A percentile compares a stretch with the other conserved stretches of the same genome.
Evolutionary conservation across 2,888 invertebrate genomes (phyloP).

Genomic region (Acrocyrtus sp.): DNA sequence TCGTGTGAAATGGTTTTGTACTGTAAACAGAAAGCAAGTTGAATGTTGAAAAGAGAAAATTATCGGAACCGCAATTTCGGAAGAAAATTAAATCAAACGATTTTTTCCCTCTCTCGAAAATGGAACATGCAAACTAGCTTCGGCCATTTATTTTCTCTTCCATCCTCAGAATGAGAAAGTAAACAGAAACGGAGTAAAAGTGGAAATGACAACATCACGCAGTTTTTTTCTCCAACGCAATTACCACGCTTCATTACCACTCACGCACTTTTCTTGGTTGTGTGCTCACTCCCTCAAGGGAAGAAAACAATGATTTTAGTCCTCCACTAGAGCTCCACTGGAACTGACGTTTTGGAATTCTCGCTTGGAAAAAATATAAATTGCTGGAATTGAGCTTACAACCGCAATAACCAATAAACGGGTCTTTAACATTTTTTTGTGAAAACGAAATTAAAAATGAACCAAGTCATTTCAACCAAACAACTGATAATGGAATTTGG

Average conservation of each 20-base stretch:
- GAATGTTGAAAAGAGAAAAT: slow-evolving; percentile 11
- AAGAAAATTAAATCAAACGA: slow-evolving; percentile 23
- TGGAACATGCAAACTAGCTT: slow-evolving; percentile 4
- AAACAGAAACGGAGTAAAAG: slow-evolving; percentile 1
- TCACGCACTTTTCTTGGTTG: slow-evolving; percentile 26
- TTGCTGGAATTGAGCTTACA: not conserved
- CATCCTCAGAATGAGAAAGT: not conserved
- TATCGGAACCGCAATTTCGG: slow-evolving; percentile 14
- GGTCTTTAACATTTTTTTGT: not conserved
- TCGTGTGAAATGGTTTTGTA: slow-evolving; percentile 29
- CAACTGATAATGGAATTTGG: not conserved
- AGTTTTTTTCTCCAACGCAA: not conserved
- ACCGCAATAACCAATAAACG: not conserved
- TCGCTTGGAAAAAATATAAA: not conserved
- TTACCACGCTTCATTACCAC: slow-evolving; percentile 23
- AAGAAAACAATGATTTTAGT: not conserved
- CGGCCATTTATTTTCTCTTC: not conserved
- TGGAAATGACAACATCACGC: slow-evolving; percentile 15
- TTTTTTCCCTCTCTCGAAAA: not conserved
- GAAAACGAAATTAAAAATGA: slow-evolving; percentile 25
- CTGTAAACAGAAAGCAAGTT: not conserved
- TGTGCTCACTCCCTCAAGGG: not conserved
- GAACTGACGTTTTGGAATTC: slow-evolving; percentile 6
- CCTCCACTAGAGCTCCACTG: not conserved
- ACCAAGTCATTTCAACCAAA: slow-evolving; percentile 1